Evolutionary conservation across 2,113 vertebrate genomes (phyloP).

Genomic region (Prunella himalayana): DNA sequence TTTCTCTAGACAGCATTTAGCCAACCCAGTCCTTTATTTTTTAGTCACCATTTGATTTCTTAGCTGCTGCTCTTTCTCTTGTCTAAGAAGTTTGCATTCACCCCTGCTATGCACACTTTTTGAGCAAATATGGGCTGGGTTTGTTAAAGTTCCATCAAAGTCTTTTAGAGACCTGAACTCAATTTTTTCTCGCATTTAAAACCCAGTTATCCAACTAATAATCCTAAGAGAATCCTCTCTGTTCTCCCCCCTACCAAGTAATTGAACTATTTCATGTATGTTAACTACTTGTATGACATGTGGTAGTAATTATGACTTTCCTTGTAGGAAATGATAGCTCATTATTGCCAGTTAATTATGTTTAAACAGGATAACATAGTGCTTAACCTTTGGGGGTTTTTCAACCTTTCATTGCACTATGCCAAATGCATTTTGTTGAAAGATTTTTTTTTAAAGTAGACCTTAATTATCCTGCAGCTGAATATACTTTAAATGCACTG

Average conservation of each 20-base stretch:
- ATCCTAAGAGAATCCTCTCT: neutral
- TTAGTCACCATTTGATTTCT: neutral
- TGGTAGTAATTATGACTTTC: neutral
- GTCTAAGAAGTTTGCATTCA: neutral
- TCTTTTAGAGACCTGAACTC: neutral
- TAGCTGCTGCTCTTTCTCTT: neutral
- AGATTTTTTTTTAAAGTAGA: neutral
- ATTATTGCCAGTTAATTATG: neutral
- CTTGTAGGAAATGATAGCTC: neutral
- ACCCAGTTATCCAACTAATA: neutral
- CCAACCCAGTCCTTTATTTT: neutral
- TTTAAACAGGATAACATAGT: neutral
- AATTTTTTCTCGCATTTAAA: neutral
- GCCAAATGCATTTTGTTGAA: neutral
- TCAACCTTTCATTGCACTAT: neutral
- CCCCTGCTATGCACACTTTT: neutral
- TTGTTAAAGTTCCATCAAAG: neutral
- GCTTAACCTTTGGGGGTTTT: neutral
- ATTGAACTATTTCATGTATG: neutral
- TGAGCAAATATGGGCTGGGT: neutral
- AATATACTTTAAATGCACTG: neutral
- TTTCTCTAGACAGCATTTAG: neutral
- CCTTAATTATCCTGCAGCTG: neutral
- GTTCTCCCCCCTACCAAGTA: neutral
- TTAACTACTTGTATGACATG: neutral